Base-by-base conservation (phyloP, 2,113 vertebrate species). In the Beaufortia kweichowensis region DNA sequence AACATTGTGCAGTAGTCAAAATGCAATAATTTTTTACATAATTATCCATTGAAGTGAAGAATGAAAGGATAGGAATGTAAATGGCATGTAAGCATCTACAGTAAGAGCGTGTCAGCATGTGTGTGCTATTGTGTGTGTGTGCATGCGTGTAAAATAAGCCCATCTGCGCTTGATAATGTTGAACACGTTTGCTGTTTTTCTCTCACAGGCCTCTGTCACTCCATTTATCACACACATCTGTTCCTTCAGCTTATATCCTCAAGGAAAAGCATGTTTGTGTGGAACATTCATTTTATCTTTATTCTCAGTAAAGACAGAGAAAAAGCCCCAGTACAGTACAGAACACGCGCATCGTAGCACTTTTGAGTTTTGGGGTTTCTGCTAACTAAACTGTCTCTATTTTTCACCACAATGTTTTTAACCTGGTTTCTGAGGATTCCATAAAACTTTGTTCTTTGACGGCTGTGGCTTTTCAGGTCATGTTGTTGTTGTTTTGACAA, bases 141-240 rank as follows among this genome's bases (percentile, higher is more conserved):
- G 19, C 53, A 17, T 67, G 12, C 28, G 9, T 65, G 57, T 71
- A 57, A 43, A 78, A 46, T 33, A 63, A 81, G 55, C 55, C 61
- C 75, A 73, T 75, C 76, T 70, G 76, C 33, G 69, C 56, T 68
- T 56, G 50, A 67, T 70, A 82, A 69, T 81, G 80, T 75, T 75
- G 28, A 78, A 75, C 70, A 82, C 76, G 31, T 82, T 78, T 78
- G 64, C 57, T 53, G 11, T 78, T 66, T 78, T 64, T 75, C 46
- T 46, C 74, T 61, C 41, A 4, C 71, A 76, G 64, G 60, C 53
- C 53, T 60, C 71, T 31, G 71, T 82, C 72, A 71, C 68, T 82
- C 59, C 81, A 82, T 82, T 76, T 79, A 82, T 82, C 76, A 79
- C 66, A 66, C 76, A 82, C 81, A 82, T 82, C 80, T 82, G 59